A percentile compares a stretch with the other conserved stretches of the same genome.
These are phyloP conservation scores for Lepidotrigona ventralis DNA, from an alignment of 1,140 invertebrate species.

Conservation along the genomic window DNA sequence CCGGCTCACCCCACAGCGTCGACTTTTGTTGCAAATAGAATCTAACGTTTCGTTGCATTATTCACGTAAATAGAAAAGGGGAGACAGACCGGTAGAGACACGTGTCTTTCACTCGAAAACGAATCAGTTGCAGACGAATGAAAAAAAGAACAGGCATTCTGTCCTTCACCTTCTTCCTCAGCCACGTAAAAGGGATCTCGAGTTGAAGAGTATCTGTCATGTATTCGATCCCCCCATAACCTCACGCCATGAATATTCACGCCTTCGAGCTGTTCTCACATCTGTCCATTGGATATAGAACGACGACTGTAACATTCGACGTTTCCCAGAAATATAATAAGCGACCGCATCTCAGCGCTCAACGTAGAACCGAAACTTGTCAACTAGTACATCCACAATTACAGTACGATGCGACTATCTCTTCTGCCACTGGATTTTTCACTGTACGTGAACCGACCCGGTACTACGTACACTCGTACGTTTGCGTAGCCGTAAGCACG, in stretches of 20 bases:
- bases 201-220: slow-evolving; percentile 21
- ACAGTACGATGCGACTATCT: not conserved
- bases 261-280: slow-evolving; percentile 16
- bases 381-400: not conserved
- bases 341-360: not conserved
- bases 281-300: not conserved
- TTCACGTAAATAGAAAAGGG: not conserved
- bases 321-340: not conserved
- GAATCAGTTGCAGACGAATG: not conserved
- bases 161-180: slow-evolving; percentile 15
- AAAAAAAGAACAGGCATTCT: not conserved
- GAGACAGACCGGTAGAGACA: not conserved
- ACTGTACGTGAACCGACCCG: not conserved
- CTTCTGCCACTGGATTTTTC: not conserved
- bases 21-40: slow-evolving; percentile 21
- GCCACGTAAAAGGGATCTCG: not conserved
- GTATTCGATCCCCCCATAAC: slow-evolving; percentile 42
- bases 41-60: slow-evolving; percentile 13
- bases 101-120: not conserved
- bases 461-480: not conserved
- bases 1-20: slow-evolving; percentile 24
- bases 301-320: not conserved
- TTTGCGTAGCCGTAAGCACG: slow-evolving; percentile 41
- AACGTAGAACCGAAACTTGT: not conserved
- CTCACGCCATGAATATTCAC: slow-evolving; percentile 40